phyloP scores from a whole-genome alignment of 2,797 vertebrate genomes.

The Mastacembelus armatus region DNA sequence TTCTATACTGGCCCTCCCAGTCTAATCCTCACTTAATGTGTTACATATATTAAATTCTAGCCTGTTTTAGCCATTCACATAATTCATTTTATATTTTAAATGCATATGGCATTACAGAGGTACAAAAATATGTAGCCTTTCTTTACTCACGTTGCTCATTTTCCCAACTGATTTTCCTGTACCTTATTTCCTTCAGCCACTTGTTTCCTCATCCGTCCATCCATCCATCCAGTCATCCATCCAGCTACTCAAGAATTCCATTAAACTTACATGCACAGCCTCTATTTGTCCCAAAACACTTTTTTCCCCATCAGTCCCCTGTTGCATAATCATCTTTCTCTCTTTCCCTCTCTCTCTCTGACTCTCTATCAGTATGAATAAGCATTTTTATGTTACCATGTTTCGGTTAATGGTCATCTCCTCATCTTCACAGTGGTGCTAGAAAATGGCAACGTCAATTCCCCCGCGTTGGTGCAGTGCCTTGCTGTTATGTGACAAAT shows the following conservation, averaged over 20 bases:
- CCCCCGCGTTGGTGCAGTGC: conserved; percentile 27
- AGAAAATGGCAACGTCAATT: conserved; percentile 26
- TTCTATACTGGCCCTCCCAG: too few species aligned
- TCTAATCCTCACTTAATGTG: too few species aligned
- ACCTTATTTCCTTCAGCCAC: not conserved
- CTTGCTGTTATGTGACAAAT: conserved; percentile 66
- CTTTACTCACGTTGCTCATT: not conserved
- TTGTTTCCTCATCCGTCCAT: not conserved
- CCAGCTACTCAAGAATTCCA: not conserved
- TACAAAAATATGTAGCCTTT: not conserved
- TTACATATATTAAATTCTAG: too few species aligned
- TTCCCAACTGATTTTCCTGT: not conserved
- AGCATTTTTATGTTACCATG: conserved; percentile 16
- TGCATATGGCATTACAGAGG: not conserved
- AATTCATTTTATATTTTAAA: conserved; percentile 25
- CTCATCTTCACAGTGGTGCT: not conserved
- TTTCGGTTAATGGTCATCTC: conserved; percentile 24
- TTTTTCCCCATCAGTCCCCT: conserved; percentile 8
- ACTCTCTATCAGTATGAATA: not conserved
- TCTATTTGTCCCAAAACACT: conserved; percentile 3
- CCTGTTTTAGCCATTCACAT: not conserved
- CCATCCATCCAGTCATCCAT: not conserved
- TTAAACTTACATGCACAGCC: not conserved
- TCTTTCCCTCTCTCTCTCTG: conserved; percentile 4
- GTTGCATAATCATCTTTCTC: conserved; percentile 3